phyloP scores from a whole-genome alignment of 2,888 invertebrate genomes.

The Melanargia galathea region DNA sequence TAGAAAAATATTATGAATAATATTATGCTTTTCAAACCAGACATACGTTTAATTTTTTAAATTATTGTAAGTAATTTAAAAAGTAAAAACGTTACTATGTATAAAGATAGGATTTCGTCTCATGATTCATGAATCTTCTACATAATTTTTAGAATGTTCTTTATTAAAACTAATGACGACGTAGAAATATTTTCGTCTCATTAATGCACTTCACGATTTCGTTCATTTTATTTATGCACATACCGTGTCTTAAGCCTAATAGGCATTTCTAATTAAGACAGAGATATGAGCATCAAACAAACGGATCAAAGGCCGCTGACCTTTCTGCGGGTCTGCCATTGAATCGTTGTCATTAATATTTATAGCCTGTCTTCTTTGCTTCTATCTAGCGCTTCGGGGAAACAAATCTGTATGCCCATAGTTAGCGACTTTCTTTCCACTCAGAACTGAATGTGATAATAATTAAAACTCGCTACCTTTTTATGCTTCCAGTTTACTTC shows the following conservation, averaged over 20 bases:
- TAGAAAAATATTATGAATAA: background rate
- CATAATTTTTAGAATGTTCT: background rate
- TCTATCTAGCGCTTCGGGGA: slow-evolving; percentile 67
- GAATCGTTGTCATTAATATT: slow-evolving; percentile 79
- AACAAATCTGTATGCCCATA: slow-evolving; percentile 67
- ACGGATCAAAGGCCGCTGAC: slow-evolving; percentile 74
- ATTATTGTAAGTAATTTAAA: background rate
- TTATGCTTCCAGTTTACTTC: slow-evolving; percentile 37
- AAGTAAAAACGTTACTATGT: background rate
- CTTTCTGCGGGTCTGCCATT: slow-evolving; percentile 66
- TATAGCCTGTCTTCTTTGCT: slow-evolving; percentile 56
- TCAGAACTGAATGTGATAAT: slow-evolving; percentile 21
- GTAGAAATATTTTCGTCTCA: background rate
- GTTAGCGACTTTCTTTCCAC: slow-evolving; percentile 50
- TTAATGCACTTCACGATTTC: slow-evolving; percentile 29
- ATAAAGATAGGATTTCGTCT: background rate
- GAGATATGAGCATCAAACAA: slow-evolving; percentile 68
- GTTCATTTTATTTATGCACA: slow-evolving; percentile 43
- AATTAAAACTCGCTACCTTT: slow-evolving; percentile 17
- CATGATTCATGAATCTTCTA: too few species aligned
- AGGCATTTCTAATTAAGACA: slow-evolving; percentile 70
- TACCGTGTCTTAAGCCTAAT: slow-evolving; percentile 43
- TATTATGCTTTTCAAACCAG: background rate
- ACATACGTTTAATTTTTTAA: background rate
- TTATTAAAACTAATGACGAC: background rate